Evolutionary conservation across 1,140 invertebrate genomes (phyloP).

Genomic region (Drosophila lini): DNA sequence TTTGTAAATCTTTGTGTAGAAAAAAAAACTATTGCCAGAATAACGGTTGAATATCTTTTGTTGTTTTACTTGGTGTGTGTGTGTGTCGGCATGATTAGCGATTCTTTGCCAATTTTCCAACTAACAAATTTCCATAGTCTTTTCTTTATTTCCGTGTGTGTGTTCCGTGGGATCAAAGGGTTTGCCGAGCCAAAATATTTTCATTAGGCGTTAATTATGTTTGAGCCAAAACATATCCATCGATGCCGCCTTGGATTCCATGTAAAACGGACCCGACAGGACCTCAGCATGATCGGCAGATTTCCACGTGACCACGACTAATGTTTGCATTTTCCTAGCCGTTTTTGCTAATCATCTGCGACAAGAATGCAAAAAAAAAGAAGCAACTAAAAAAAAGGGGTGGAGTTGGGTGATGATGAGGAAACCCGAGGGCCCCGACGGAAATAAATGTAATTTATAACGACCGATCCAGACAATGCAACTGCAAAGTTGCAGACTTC

Average conservation of each 20-base stretch:
- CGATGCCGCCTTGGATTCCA: constrained; percentile 15
- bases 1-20: too few species aligned
- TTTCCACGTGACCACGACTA: constrained; percentile 34
- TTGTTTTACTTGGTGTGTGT: not conserved
- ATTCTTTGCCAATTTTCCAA: constrained; percentile 21
- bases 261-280: constrained; percentile 1
- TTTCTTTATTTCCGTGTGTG: constrained; percentile 5
- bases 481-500: constrained; percentile 42
- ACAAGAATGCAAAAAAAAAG: not conserved
- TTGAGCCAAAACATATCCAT: constrained; percentile 42
- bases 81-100: constrained; percentile 13
- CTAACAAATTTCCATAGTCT: constrained; percentile 16
- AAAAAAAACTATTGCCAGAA: too few species aligned
- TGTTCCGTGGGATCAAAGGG: constrained; percentile 29
- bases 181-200: constrained; percentile 45
- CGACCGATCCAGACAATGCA: constrained; percentile 58
- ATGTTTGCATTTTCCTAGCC: constrained; percentile 15
- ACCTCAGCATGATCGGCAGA: constrained; percentile 32
- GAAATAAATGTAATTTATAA: constrained; percentile 73
- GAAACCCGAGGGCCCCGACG: constrained; percentile 7
- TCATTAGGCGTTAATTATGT: constrained; percentile 56
- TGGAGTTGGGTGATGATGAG: constrained; percentile 6
- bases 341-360: constrained; percentile 36
- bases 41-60: too few species aligned
- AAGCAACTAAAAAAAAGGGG: constrained; percentile 1